Evolutionary conservation across 2,113 vertebrate species (phyloP), one percentile per base, ranked within the genome.

Genomic region (Narcine bancroftii): DNA sequence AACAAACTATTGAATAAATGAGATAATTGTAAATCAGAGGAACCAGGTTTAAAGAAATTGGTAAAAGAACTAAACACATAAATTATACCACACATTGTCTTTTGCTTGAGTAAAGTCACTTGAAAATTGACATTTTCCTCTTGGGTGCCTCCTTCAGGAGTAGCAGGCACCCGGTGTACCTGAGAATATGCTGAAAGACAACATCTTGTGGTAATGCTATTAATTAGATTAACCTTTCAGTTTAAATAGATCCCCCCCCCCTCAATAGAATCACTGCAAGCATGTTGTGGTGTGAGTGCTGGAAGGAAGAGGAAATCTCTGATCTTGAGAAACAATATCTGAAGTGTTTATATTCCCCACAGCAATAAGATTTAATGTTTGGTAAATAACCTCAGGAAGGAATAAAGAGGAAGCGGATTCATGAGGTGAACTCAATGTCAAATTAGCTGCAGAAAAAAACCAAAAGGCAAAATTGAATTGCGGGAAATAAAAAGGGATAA

Each of bases 1-100:
- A 11, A 81, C 45, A 81, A 81, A 81, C 45, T 29, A 81, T 53
- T 81, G 26, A 53, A 81, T 81, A 81, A 81, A 81, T 81, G 45
- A 53, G 45, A 45, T 26, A 24, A 81, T 9, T 21, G 39, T 21
- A 45, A 77, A 77, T 21, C 75, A 77, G 75, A 19, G 75, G 42
- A 9, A 17, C 7, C 26, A 4, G 77, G 47, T 81, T 11, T 15
- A 81, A 81, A 9, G 45, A 50, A 36, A 53, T 50, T 81, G 77
- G 47, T 9, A 81, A 81, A 81, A 81, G 9, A 50, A 81, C 26
- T 24, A 81, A 45, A 33, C 7, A 11, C 9, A 81, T 47, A 29
- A 29, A 13, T 53, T 29, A 3, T 0, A 10, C 45, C 47, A 26
- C 11, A 3, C 29, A 26, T 53, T 81, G 26, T 53, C 47, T 9